phyloP scores from a whole-genome alignment of 2,797 vertebrate species.

The Bradypodion ventrale region DNA sequence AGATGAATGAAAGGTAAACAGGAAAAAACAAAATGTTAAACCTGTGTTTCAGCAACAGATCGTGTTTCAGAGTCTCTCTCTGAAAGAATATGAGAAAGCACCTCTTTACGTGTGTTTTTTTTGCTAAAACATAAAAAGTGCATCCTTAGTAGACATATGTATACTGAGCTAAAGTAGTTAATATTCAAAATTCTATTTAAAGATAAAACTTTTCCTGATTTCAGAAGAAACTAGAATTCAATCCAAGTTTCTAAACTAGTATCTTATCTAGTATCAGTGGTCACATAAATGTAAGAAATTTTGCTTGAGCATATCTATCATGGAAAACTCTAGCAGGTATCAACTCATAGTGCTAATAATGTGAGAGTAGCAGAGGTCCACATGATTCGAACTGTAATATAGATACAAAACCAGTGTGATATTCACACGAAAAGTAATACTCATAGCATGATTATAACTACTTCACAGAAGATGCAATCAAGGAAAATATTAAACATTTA shows the following conservation, averaged over 20 bases:
- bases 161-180: not conserved
- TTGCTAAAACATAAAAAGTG: no score
- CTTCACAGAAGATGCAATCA: not conserved
- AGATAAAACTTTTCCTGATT: not conserved
- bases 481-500: not conserved
- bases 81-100: no score
- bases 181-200: not conserved
- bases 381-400: not conserved
- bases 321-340: not conserved
- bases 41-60: no score
- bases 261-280: not conserved
- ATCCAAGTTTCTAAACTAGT: not conserved
- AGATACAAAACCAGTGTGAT: not conserved
- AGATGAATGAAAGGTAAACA: no score
- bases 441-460: not conserved
- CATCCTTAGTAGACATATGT: not conserved
- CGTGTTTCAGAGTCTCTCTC: no score
- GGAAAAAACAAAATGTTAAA: no score
- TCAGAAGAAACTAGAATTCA: not conserved
- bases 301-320: not conserved
- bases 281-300: not conserved
- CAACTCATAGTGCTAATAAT: not conserved
- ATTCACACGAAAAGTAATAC: no score
- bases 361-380: not conserved
- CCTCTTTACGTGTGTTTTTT: no score